Base-by-base conservation (phyloP, 2,888 invertebrate species). In the Spodoptera picta region DNA sequence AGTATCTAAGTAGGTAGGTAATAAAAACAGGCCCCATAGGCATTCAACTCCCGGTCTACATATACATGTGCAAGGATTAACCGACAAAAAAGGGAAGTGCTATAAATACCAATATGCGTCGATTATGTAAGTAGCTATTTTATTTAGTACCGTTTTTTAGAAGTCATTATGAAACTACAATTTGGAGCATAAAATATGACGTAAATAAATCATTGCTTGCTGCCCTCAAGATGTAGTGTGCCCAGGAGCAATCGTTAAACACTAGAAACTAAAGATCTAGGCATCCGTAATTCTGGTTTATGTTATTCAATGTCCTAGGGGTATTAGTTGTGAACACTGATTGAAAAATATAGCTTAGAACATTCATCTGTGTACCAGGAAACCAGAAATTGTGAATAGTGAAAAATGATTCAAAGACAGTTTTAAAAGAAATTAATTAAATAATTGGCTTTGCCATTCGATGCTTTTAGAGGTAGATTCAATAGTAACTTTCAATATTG, bases 321-420 rank as follows among this genome's bases (percentile, higher is more conserved):
- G 69, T 77, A 77, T 84, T 82, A 83, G 73, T 83, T 84, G 85
- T 79, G 77, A 75, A 69, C 68, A 65, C 77, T 90, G 87, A 90
- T 90, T 88, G 86, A 86, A 88, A 89, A 86, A 89, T 89, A 87
- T 84, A 75, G 65, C 75, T 59, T 46, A 44, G 31, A 60, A 53
- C 52, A 57, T 45, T 44, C 14, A 67, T 68, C 63, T 68, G 48
- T 62, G 53, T 51, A 57, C 43, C 45, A 23, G 11, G 27, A 3
- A 64, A 14, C 24, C 5, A 7, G 12, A 44, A 36, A 36, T 36
- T 36, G 6, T 36, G 36, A 36, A 7, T 7, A 7, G 36, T 36
- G 7, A 36, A 36, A 36, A 7, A 36, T 36, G 0, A 36, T 7
- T 36, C 36, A 36, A 36, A 36, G 6, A 1, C 36, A 36, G 5